Evolutionary conservation across 2,888 invertebrate genomes (phyloP), one percentile per base, ranked within the genome.

Genomic region (Stratiomys singularior): DNA sequence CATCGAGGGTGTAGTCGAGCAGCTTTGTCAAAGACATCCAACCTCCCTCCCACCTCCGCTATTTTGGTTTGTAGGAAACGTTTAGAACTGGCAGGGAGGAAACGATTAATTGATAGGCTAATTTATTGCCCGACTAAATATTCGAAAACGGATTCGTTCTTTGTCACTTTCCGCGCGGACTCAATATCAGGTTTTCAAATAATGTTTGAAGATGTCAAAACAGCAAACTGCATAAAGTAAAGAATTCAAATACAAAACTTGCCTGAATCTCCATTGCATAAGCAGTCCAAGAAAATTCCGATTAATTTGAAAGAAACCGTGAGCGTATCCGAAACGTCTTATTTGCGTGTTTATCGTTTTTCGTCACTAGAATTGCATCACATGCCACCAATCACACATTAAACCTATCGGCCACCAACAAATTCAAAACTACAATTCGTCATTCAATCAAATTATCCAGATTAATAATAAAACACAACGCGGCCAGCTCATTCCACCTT

Each of bases 201-300:
- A 37, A 3, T 3, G 9, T 37, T 37, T 37, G 37, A 37, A 37
- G 9, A 37, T 37, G 3, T 37, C 37, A 3, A 37, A n/a, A n/a
- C n/a, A n/a, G n/a, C n/a, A n/a, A n/a, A n/a, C n/a, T n/a, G 37
- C 3, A 37, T 37, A 37, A 37, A 5, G 9, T 37, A 5, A 37
- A 37, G 3, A 44, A 52, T 52, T 52, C 15, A 52, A 52, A 52
- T 13, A n/a, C 52, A 7, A 5, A 13, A 69, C 69, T 69, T 69
- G 69, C 69, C 69, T 69, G 28, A 5, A 69, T 69, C 47, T 69
- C 69, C 69, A 69, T 69, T 25, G 21, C 25, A 30, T n/a, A 21
- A 11, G 25, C 60, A 13, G 21, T 60, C 4, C 60, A 25, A 18
- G 60, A 25, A 60, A 60, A 60, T 52, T 52, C 52, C 52, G 52